Percentiles rank a stretch among this genome's conserved stretches.
These are phyloP conservation scores for Chitala chitala DNA, from an alignment of 2,113 vertebrate genomes.

Conservation along the genomic window DNA sequence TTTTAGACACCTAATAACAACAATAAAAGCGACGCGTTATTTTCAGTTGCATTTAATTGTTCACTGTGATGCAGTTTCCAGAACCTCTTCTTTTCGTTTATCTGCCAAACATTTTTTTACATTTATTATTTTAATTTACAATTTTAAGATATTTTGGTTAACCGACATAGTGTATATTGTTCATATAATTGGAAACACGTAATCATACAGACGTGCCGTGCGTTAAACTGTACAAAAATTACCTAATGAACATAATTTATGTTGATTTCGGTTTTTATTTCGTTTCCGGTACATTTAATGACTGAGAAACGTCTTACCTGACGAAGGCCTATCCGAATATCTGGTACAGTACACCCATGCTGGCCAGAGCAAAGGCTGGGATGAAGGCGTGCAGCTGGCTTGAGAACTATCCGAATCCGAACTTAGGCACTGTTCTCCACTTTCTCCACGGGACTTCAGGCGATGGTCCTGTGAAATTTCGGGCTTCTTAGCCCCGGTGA, in stretches of 20 bases:
- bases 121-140: background rate
- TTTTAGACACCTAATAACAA: too few relatives aligned
- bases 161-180: too few relatives aligned
- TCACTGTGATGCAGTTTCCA: too few relatives aligned
- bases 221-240: background rate
- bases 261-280: background rate
- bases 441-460: slow-evolving; percentile 69
- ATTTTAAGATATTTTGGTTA: too few relatives aligned
- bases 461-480: slow-evolving; percentile 68
- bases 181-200: too few relatives aligned
- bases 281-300: background rate
- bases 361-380: slow-evolving; percentile 85
- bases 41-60: background rate
- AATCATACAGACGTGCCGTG: too few relatives aligned
- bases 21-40: too few relatives aligned
- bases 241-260: background rate
- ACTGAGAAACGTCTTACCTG: slow-evolving; percentile 68
- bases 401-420: slow-evolving; percentile 96
- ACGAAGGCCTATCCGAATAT: slow-evolving; percentile 91
- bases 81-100: too few relatives aligned
- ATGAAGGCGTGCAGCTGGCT: slow-evolving; percentile 68
- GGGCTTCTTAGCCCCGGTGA: slow-evolving; percentile 66
- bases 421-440: slow-evolving; percentile 84
- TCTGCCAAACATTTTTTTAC: background rate
- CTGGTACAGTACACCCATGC: slow-evolving; percentile 97